phyloP scores from a whole-genome alignment of 2,888 invertebrate genomes.

The Drosophila neonasuta region DNA sequence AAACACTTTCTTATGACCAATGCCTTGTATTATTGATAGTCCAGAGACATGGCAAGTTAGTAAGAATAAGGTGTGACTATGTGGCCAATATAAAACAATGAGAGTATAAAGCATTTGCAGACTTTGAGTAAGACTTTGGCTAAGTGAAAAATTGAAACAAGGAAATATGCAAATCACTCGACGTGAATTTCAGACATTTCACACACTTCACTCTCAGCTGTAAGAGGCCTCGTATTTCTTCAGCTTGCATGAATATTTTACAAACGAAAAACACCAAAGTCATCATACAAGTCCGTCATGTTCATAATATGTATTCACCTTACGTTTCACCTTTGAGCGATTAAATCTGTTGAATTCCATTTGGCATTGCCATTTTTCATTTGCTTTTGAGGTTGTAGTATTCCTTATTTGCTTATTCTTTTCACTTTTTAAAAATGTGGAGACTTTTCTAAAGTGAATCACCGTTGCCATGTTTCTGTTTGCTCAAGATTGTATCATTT shows the following conservation, averaged over 20 bases:
- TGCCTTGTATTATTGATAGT: conserved; percentile 38
- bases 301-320: conserved; percentile 4
- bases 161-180: conserved; percentile 64
- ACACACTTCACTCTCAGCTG: conserved; percentile 19
- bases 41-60: not conserved
- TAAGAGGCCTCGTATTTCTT: conserved; percentile 1
- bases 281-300: conserved; percentile 8
- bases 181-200: conserved; percentile 38
- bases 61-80: conserved; percentile 17
- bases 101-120: conserved; percentile 17
- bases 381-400: not conserved
- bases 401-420: not conserved
- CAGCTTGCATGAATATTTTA: conserved; percentile 35
- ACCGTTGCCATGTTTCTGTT: not conserved
- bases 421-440: not conserved
- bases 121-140: conserved; percentile 15
- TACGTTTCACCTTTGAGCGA: conserved; percentile 10
- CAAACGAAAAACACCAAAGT: conserved; percentile 30
- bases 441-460: not conserved
- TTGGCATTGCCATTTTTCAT: not conserved
- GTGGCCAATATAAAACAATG: conserved; percentile 26
- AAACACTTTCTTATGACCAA: too few species aligned
- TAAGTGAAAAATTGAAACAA: conserved; percentile 26
- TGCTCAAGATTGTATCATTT: conserved; percentile 13
- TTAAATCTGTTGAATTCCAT: conserved; percentile 19